These are phyloP conservation scores for Fragum sueziense DNA, from an alignment of 2,888 invertebrate genomes.

Conservation along the genomic window DNA sequence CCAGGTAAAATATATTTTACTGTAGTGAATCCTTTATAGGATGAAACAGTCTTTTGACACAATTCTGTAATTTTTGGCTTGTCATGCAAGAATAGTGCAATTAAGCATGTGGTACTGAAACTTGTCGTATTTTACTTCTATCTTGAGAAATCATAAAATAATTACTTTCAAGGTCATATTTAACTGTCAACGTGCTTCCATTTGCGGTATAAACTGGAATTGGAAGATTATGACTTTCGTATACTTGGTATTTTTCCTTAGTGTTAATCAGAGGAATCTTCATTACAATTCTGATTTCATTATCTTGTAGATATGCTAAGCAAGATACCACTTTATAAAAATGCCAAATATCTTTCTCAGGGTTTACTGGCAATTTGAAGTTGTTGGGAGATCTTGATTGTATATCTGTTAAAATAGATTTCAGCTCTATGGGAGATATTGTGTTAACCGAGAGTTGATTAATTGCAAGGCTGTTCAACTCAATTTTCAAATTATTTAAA, in stretches of 20 bases:
- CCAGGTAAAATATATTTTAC: too few relatives aligned
- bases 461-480: slow-evolving; percentile 21
- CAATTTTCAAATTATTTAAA: slow-evolving; percentile 24
- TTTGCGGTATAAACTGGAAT: slow-evolving; percentile 5
- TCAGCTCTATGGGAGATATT: slow-evolving; percentile 28
- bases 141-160: background rate
- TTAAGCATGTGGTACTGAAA: too few relatives aligned
- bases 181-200: background rate
- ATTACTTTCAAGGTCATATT: background rate
- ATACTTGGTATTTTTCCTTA: slow-evolving; percentile 23
- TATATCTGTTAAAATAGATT: slow-evolving; percentile 15
- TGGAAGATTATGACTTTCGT: background rate
- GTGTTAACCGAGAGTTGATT: slow-evolving; percentile 17
- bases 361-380: slow-evolving; percentile 25
- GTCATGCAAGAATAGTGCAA: too few relatives aligned
- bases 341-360: slow-evolving; percentile 34
- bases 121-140: too few relatives aligned
- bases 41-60: too few relatives aligned
- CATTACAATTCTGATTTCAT: slow-evolving; percentile 28
- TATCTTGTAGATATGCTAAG: slow-evolving; percentile 13
- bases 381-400: slow-evolving; percentile 9
- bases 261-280: slow-evolving; percentile 22
- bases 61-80: too few relatives aligned
- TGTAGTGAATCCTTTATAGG: too few relatives aligned
- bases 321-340: slow-evolving; percentile 26